Conservation (phyloP, 2,888 invertebrate species). For the Eledona agricola region DNA sequence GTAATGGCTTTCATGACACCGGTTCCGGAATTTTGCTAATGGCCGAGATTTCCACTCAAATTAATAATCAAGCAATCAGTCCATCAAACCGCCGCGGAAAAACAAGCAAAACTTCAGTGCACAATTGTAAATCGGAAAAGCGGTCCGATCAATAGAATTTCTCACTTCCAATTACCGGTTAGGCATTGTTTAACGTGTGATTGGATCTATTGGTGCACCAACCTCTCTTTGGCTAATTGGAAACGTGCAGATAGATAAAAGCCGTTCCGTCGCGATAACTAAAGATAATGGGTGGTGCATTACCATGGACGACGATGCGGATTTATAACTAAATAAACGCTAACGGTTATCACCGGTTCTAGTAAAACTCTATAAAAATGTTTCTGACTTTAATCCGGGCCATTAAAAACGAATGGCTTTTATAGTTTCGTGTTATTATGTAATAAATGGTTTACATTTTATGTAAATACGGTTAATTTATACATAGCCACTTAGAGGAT, state of each 20-base stretch:
- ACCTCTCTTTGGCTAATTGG: slow-evolving; percentile 51
- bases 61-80: slow-evolving; percentile 12
- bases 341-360: slow-evolving; percentile 9
- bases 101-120: slow-evolving; percentile 23
- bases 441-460: slow-evolving; percentile 14
- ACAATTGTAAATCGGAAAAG: slow-evolving; percentile 32
- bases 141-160: slow-evolving; percentile 39
- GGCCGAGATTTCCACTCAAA: too few species aligned
- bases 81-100: slow-evolving; percentile 1
- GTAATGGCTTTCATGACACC: too few species aligned
- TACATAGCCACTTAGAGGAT: slow-evolving; percentile 23
- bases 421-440: slow-evolving; percentile 9
- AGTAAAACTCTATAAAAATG: slow-evolving; percentile 10
- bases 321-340: slow-evolving; percentile 38
- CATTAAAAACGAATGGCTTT: not conserved
- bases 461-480: slow-evolving; percentile 22
- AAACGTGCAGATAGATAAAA: slow-evolving; percentile 49
- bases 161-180: slow-evolving; percentile 49
- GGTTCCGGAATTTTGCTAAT: too few species aligned
- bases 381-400: not conserved
- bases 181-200: slow-evolving; percentile 50
- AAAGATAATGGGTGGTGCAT: too few species aligned
- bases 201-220: slow-evolving; percentile 48
- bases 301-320: slow-evolving; percentile 40
- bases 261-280: slow-evolving; percentile 35